Percentiles rank a stretch among this genome's conserved stretches.
These are phyloP conservation scores for Hymenochirus boettgeri DNA, from an alignment of 2,113 vertebrate genomes.

Conservation along the genomic window DNA sequence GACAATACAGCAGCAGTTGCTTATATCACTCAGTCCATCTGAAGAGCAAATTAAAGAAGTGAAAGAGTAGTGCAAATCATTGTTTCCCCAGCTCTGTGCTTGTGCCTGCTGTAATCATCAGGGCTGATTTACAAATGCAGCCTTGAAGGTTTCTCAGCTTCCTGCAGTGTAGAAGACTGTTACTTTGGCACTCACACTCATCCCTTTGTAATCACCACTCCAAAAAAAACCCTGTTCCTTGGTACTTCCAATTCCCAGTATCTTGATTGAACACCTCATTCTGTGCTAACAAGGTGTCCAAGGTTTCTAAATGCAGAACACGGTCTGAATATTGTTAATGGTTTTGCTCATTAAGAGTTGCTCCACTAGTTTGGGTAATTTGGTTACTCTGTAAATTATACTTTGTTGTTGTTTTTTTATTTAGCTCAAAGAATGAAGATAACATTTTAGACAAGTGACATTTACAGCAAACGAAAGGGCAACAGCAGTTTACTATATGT, in stretches of 20 bases:
- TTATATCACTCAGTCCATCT: constrained; percentile 61
- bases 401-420: constrained; percentile 56
- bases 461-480: constrained; percentile 41
- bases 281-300: constrained; percentile 94
- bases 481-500: background rate
- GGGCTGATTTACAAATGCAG: constrained; percentile 99
- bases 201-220: constrained; percentile 97
- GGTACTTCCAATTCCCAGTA: constrained; percentile 82
- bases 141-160: constrained; percentile 97
- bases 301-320: constrained; percentile 65
- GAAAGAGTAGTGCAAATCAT: constrained; percentile 70
- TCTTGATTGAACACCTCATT: constrained; percentile 99
- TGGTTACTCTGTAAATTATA: constrained; percentile 70
- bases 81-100: constrained; percentile 78
- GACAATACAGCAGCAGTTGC: constrained; percentile 56
- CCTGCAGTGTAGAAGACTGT: constrained; percentile 93
- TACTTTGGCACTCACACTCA: constrained; percentile 84
- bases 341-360: constrained; percentile 70
- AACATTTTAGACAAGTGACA: constrained; percentile 53
- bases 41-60: constrained; percentile 72
- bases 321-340: constrained; percentile 70
- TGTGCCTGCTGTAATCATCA: constrained; percentile 96
- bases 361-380: constrained; percentile 69
- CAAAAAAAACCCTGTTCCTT: constrained; percentile 72
- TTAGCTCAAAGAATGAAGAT: constrained; percentile 51